A percentile compares a stretch with the other conserved stretches of the same genome.
Conservation (phyloP, 2,113 vertebrate genomes). For the Oreochromis tanganicae region DNA sequence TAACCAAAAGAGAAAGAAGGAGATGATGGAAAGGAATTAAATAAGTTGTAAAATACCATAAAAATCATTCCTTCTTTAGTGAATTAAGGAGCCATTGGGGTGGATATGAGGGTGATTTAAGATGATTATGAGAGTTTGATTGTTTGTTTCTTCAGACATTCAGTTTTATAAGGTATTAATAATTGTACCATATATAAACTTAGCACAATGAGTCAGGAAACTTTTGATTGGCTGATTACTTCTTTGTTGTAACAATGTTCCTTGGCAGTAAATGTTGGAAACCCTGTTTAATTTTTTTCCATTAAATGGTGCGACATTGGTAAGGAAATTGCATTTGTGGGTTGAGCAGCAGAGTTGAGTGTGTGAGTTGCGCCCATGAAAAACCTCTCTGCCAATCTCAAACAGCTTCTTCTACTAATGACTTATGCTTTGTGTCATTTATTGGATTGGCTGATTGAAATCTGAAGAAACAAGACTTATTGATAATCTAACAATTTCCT, state of each 20-base stretch:
- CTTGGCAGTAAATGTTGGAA: background rate
- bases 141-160: background rate
- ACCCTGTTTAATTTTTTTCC: background rate
- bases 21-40: background rate
- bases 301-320: background rate
- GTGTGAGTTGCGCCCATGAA: background rate
- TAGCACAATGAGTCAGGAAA: background rate
- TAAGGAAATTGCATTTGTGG: background rate
- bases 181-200: background rate
- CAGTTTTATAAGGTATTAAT: background rate
- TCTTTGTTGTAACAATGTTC: background rate
- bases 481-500: background rate
- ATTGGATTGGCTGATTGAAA: background rate
- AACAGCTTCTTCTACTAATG: background rate
- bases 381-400: background rate
- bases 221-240: background rate
- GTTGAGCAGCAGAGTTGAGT: background rate
- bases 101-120: background rate
- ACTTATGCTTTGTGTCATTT: background rate
- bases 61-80: background rate
- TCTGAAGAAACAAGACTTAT: background rate
- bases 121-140: background rate
- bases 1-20: background rate
- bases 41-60: background rate
- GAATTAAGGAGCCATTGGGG: background rate